phyloP scores from a whole-genome alignment of 35 echinoderm and acorn worm genomes.

The Ophioderma brevispina region DNA sequence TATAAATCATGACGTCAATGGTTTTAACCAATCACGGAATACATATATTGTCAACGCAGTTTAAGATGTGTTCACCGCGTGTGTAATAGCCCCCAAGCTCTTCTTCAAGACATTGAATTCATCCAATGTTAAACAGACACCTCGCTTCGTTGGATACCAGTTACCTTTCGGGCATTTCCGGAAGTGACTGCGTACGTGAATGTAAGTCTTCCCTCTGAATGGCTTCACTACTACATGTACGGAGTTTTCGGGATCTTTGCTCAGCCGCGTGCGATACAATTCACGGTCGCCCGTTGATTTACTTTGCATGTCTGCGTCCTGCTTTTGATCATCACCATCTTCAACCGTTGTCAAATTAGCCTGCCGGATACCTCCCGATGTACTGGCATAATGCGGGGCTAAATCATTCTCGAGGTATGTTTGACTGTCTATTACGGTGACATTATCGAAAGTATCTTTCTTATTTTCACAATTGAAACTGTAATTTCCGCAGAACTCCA shows the following conservation, averaged over 20 bases:
- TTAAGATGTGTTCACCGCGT: background rate
- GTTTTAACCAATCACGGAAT: no score
- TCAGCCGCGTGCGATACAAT: background rate
- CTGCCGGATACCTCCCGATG: background rate
- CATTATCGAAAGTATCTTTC: background rate
- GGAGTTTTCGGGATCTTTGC: background rate
- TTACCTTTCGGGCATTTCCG: background rate
- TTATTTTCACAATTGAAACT: background rate
- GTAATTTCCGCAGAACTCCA: background rate
- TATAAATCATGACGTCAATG: no score
- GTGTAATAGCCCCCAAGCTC: background rate
- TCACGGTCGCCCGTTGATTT: background rate
- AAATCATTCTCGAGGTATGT: background rate
- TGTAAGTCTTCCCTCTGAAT: background rate
- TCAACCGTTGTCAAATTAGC: background rate
- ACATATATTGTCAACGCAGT: no score
- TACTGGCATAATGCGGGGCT: background rate
- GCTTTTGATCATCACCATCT: background rate
- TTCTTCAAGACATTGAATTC: background rate
- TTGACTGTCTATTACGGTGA: background rate
- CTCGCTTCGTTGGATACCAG: background rate
- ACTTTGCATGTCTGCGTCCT: background rate
- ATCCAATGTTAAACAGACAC: background rate
- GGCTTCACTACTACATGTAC: background rate
- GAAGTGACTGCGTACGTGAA: background rate